phyloP scores from a whole-genome alignment of 2,888 invertebrate species.

The Scaptomyza cyrtandrae region DNA sequence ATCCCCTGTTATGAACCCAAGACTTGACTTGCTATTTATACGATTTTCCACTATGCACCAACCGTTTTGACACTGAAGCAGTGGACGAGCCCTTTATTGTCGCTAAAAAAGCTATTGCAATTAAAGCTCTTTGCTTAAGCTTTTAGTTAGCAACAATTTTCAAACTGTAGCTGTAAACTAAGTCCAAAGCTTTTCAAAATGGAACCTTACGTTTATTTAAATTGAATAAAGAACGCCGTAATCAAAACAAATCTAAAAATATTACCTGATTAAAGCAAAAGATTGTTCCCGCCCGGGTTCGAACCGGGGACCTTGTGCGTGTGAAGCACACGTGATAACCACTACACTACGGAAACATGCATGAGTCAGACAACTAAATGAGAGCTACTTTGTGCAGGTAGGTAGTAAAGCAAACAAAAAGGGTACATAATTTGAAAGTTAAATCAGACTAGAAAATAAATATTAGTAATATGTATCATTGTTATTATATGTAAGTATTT shows the following conservation, averaged over 20 bases:
- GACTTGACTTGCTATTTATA: conserved; percentile 6
- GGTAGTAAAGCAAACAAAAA: neutral
- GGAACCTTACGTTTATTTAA: no score
- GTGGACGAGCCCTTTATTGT: neutral
- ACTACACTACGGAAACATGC: conserved; percentile 82
- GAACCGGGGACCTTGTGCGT: conserved; percentile 84
- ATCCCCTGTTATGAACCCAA: conserved; percentile 53
- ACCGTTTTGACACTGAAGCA: neutral
- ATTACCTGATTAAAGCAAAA: no score
- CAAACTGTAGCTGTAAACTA: no score
- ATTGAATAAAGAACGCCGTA: no score
- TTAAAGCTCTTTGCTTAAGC: conserved; percentile 17
- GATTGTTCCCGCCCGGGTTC: conserved; percentile 83
- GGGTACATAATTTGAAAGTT: neutral
- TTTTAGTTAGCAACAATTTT: conserved; percentile 1
- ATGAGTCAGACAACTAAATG: accelerated
- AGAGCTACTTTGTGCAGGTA: neutral
- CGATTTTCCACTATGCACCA: neutral
- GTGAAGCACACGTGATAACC: conserved; percentile 84
- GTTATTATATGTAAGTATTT: neutral
- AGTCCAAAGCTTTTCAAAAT: no score
- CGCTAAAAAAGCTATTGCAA: conserved; percentile 26
- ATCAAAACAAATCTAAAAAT: no score
- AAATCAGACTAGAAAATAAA: neutral
- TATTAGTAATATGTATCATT: neutral